Evolutionary conservation across 2,113 vertebrate species (phyloP).

Genomic region (Prochilodus magdalenae): DNA sequence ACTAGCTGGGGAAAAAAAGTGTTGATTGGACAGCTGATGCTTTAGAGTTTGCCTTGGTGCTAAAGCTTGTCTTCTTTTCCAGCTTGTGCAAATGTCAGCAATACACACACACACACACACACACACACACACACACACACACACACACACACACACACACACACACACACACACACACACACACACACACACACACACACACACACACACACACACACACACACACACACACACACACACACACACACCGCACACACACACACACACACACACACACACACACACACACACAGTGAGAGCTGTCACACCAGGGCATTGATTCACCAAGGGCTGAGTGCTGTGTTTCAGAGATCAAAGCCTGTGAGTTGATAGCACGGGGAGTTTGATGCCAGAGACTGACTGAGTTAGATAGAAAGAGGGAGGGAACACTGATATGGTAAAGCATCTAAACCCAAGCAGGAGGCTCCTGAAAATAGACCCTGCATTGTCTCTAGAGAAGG

Average conservation of each 20-base stretch:
- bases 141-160: conserved; percentile 10
- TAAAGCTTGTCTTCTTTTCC: conserved; percentile 9
- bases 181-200: conserved; percentile 2
- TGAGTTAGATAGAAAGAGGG: conserved; percentile 2
- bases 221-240: conserved; percentile 7
- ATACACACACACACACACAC: neutral
- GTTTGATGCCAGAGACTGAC: conserved; percentile 27
- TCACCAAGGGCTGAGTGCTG: conserved; percentile 2
- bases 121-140: neutral
- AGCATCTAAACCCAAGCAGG: conserved; percentile 31
- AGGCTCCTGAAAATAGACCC: conserved; percentile 38
- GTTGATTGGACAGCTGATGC: conserved; percentile 23
- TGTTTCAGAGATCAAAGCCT: conserved; percentile 46
- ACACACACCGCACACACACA: conserved; percentile 2
- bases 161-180: conserved; percentile 6
- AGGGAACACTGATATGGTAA: conserved; percentile 15
- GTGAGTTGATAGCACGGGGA: conserved; percentile 3
- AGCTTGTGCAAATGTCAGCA: conserved; percentile 34
- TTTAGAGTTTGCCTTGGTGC: neutral
- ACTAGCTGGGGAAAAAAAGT: neutral
- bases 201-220: conserved; percentile 12
- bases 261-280: conserved; percentile 15
- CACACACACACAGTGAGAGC: conserved; percentile 2
- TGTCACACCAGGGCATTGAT: conserved; percentile 28
- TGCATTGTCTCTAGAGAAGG: conserved; percentile 9